These are phyloP conservation scores for Bathynomus jamesi DNA, from an alignment of 1,140 invertebrate genomes.

Conservation along the genomic window DNA sequence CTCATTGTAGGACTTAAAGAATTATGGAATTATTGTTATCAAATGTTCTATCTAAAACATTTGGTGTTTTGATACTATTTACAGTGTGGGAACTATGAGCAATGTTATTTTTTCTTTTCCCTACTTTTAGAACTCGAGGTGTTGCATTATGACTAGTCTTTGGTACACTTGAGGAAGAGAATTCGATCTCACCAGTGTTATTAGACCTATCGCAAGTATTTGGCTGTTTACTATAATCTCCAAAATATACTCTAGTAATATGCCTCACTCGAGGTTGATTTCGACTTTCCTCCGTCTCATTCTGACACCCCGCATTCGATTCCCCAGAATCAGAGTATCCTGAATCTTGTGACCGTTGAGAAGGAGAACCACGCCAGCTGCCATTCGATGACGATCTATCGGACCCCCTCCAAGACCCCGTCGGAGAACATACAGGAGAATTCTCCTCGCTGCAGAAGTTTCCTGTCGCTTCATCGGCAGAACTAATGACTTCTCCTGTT, in stretches of 20 bases:
- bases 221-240: not conserved
- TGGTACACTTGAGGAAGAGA: not conserved
- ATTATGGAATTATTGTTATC: too few species aligned
- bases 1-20: too few species aligned
- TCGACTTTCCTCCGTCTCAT: conserved; percentile 7
- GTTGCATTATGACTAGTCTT: not conserved
- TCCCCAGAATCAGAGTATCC: conserved; percentile 24
- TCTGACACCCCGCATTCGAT: conserved; percentile 16
- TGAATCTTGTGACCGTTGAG: conserved; percentile 15
- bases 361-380: conserved; percentile 1
- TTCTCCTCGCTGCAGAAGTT: not conserved
- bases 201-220: not conserved
- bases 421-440: not conserved
- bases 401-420: not conserved
- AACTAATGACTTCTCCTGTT: not conserved
- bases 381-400: conserved; percentile 4
- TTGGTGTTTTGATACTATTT: too few species aligned
- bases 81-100: too few species aligned
- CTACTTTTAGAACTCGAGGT: not conserved
- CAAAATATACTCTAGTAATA: conserved; percentile 9
- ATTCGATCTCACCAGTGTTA: not conserved
- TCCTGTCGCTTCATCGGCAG: not conserved
- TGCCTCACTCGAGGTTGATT: conserved; percentile 11
- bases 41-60: too few species aligned
- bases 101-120: not conserved